Percentiles rank a stretch among this genome's conserved stretches.
phyloP scores from a whole-genome alignment of 1,140 invertebrate genomes.

The Brachionus sp. region DNA sequence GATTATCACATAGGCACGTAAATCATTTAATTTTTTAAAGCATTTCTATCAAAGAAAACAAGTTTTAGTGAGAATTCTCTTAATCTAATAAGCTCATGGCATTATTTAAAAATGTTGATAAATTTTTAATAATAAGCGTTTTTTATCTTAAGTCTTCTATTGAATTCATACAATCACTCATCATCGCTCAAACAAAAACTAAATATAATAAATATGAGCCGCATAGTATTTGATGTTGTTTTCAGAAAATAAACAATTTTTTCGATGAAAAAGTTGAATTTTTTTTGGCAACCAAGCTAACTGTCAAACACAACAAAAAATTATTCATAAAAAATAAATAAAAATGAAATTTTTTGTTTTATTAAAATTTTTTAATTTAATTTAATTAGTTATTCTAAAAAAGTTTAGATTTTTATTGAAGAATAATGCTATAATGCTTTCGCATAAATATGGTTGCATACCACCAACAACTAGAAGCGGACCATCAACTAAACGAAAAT shows the following conservation, averaged over 20 bases:
- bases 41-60: not conserved
- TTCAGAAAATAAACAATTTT: not conserved
- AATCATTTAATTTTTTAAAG: not conserved
- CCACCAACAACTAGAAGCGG: not conserved
- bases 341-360: not conserved
- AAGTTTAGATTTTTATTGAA: not conserved
- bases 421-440: slow-evolving; percentile 31
- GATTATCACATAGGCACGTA: not conserved
- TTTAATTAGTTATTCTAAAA: not conserved
- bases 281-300: not conserved
- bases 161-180: not conserved
- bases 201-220: not conserved
- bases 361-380: not conserved
- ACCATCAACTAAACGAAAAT: not conserved
- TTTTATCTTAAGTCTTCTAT: not conserved
- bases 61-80: not conserved
- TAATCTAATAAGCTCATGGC: not conserved
- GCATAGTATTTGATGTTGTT: not conserved
- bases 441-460: not conserved
- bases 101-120: not conserved
- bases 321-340: not conserved
- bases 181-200: not conserved
- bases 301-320: not conserved
- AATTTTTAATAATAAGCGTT: not conserved
- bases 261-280: not conserved